phyloP scores from a whole-genome alignment of 2,113 vertebrate genomes.

The Macaca fascicularis region DNA sequence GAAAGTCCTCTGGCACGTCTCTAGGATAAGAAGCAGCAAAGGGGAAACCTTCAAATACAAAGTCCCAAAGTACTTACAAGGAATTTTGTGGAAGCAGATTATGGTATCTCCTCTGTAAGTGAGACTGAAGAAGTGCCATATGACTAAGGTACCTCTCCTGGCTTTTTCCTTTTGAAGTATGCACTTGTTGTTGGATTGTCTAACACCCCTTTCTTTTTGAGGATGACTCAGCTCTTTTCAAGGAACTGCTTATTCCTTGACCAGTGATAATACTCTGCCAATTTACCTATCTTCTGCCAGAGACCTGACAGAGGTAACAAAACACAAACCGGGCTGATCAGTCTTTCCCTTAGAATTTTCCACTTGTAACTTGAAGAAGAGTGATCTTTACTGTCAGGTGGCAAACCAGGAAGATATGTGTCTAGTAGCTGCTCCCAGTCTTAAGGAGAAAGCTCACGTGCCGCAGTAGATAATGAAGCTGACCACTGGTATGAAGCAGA shows the following conservation, averaged over 20 bases:
- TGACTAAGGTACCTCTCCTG: background rate
- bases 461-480: background rate
- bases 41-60: background rate
- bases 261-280: background rate
- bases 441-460: background rate
- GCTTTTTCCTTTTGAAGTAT: background rate
- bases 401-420: background rate
- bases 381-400: background rate
- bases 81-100: background rate
- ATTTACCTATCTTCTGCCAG: background rate
- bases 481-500: no score
- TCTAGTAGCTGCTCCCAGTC: background rate
- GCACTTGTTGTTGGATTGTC: background rate
- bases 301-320: background rate
- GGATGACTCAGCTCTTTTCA: background rate
- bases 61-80: background rate
- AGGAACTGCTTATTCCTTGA: background rate
- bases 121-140: background rate
- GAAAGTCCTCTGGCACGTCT: constrained; percentile 4
- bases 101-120: background rate
- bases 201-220: background rate
- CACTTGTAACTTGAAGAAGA: background rate
- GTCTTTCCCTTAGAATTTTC: background rate
- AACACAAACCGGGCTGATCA: accelerated
- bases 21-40: background rate